Evolutionary conservation across 2,113 vertebrate genomes (phyloP).

Genomic region (Poicephalus gulielmi): DNA sequence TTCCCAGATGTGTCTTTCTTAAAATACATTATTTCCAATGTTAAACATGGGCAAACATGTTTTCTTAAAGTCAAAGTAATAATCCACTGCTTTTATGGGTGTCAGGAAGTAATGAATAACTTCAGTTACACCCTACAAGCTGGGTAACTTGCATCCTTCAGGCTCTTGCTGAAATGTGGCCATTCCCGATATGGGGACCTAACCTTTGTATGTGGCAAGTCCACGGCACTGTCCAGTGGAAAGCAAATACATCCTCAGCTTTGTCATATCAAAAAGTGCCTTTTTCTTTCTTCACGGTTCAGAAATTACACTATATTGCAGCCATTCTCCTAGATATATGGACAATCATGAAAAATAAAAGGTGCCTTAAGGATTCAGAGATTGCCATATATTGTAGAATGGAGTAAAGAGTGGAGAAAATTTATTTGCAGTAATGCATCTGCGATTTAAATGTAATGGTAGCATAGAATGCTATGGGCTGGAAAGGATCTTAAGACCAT

Average conservation of each 20-base stretch:
- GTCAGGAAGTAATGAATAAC: not conserved
- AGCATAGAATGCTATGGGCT: not conserved
- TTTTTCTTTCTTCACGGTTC: not conserved
- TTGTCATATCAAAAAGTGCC: not conserved
- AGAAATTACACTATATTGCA: not conserved
- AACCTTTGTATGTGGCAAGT: rapidly evolving
- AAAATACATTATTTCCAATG: not conserved
- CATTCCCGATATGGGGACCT: rapidly evolving
- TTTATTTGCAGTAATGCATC: not conserved
- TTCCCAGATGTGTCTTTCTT: not conserved
- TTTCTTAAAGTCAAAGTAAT: not conserved
- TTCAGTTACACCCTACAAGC: not conserved
- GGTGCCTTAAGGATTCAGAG: not conserved
- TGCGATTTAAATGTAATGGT: not conserved
- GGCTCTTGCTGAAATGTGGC: not conserved
- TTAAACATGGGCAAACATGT: not conserved
- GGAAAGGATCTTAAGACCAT: not conserved
- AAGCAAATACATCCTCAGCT: not conserved
- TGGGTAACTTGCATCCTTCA: not conserved
- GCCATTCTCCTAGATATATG: not conserved
- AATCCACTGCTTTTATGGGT: not conserved
- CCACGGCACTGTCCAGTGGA: not conserved
- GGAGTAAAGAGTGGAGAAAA: not conserved
- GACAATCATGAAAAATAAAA: not conserved
- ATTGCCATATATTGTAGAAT: not conserved